Base-by-base conservation (phyloP, 2,888 invertebrate species). In the Volucella bombylans region DNA sequence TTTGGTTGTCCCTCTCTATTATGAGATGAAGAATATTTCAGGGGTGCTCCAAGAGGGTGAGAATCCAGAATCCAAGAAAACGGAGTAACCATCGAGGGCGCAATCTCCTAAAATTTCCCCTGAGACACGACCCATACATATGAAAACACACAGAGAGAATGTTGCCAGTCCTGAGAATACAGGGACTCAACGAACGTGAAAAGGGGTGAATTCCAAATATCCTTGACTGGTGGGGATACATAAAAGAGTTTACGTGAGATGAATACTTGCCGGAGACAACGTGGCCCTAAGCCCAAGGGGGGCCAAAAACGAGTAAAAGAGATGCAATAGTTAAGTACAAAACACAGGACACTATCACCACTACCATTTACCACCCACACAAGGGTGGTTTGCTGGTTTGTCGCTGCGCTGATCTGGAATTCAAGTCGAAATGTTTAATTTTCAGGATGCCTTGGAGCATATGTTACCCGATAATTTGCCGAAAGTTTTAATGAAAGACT, bases 401-500 rank as follows among this genome's bases (percentile, higher is more conserved):
- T 81, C 85, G 80, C 72, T 77, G 76, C 76, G 65, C 81, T 85
- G 71, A 85, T 85, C 85, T 81, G 67, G 65, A 81, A 77, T 81
- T 85, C 85, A 85, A 85, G 85, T 80, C 85, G 81, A 81, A 85
- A 85, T 85, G 85, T 81, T 85, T 85, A 85, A 85, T 85, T 85
- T 85, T 85, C 85, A 85, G 85, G 85, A 85, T 85, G 85, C 85
- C 85, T 85, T 85, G 81, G 89, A 90, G 90, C 90, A 90, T 90
- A 90, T 90, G 90, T 91, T 91, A 91, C 91, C 90, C 91, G 90
- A 90, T 90, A 90, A 90, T 90, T 90, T 90, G 90, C 89, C 90
- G 90, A 90, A 91, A 90, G 90, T 90, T 90, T 90, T 90, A 90
- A 90, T 91, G 90, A 90, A 90, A 90, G 90, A 89, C 90, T 90